Evolutionary conservation across 2,888 invertebrate species (phyloP).

Genomic region (Scotopteryx bipunctaria): DNA sequence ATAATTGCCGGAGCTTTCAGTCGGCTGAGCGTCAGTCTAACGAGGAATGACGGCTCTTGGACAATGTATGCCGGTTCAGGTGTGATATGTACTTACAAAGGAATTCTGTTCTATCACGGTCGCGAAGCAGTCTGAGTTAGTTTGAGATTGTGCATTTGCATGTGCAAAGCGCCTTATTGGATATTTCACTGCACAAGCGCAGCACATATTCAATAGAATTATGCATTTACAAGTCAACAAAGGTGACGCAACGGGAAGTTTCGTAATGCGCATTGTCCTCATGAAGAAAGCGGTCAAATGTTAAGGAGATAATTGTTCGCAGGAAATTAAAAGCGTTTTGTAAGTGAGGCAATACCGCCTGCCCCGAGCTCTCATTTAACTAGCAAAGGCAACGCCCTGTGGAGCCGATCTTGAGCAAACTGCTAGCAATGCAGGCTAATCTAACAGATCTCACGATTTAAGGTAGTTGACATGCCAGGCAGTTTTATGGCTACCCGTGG

Average conservation of each 20-base stretch:
- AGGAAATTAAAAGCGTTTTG: constrained; percentile 80
- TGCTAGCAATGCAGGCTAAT: constrained; percentile 40
- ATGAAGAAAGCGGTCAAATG: constrained; percentile 81
- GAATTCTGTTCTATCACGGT: constrained; percentile 21
- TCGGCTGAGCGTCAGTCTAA: constrained; percentile 53
- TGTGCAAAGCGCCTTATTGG: constrained; percentile 1
- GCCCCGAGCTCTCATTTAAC: constrained; percentile 19
- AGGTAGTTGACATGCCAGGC: constrained; percentile 37
- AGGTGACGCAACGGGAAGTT: constrained; percentile 58
- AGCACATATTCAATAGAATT: constrained; percentile 15
- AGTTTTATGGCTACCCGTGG: constrained; percentile 23
- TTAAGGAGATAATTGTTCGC: constrained; percentile 81
- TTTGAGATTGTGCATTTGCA: constrained; percentile 10
- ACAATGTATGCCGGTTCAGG: constrained; percentile 57
- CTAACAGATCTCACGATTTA: constrained; percentile 48
- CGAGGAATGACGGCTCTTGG: constrained; percentile 63
- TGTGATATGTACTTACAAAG: constrained; percentile 47
- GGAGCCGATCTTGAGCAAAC: constrained; percentile 46
- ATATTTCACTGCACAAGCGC: constrained; percentile 6
- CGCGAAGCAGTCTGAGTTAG: constrained; percentile 5
- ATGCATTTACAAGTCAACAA: constrained; percentile 24
- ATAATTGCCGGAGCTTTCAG: constrained; percentile 46
- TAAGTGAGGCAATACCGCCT: constrained; percentile 68
- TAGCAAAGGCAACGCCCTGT: constrained; percentile 30
- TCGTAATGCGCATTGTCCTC: constrained; percentile 61